Percentiles rank a stretch among this genome's conserved stretches.
These are phyloP conservation scores for Trinectes maculatus DNA, from an alignment of 2,113 vertebrate species.

Conservation along the genomic window DNA sequence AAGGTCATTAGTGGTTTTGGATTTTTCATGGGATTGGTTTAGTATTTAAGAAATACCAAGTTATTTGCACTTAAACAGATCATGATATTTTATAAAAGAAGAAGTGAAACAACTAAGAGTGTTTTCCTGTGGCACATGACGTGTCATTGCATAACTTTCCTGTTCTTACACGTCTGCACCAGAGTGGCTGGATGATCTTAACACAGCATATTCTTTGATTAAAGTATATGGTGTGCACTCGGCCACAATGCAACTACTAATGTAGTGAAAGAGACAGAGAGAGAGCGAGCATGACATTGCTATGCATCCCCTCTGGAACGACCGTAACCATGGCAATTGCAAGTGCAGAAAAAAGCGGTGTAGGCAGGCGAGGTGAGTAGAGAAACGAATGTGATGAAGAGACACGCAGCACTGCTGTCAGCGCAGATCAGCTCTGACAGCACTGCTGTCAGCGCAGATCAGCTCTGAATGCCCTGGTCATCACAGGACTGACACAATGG, in stretches of 20 bases:
- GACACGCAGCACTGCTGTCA: slow-evolving; percentile 54
- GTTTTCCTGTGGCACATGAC: slow-evolving; percentile 19
- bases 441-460: slow-evolving; percentile 37
- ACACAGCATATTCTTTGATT: neutral
- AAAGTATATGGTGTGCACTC: neutral
- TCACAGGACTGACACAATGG: slow-evolving; percentile 34
- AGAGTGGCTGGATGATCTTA: slow-evolving; percentile 17
- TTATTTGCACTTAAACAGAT: neutral
- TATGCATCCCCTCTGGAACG: slow-evolving; percentile 48
- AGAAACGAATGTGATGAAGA: slow-evolving; percentile 55
- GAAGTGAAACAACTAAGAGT: slow-evolving; percentile 20
- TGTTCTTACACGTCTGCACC: slow-evolving; percentile 3
- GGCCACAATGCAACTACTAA: slow-evolving; percentile 21
- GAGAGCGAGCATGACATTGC: slow-evolving; percentile 27
- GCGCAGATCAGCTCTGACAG: slow-evolving; percentile 42
- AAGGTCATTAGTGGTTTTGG: neutral
- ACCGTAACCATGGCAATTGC: slow-evolving; percentile 60
- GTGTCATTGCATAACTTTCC: slow-evolving; percentile 39
- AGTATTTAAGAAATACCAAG: too few relatives aligned
- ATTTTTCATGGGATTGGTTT: neutral
- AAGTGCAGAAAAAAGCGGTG: slow-evolving; percentile 39
- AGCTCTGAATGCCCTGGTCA: slow-evolving; percentile 39
- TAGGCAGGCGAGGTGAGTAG: neutral
- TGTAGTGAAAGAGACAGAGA: slow-evolving; percentile 6
- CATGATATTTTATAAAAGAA: neutral